Evolutionary conservation across 2,888 invertebrate species (phyloP).

Genomic region (Lithosia quadra): DNA sequence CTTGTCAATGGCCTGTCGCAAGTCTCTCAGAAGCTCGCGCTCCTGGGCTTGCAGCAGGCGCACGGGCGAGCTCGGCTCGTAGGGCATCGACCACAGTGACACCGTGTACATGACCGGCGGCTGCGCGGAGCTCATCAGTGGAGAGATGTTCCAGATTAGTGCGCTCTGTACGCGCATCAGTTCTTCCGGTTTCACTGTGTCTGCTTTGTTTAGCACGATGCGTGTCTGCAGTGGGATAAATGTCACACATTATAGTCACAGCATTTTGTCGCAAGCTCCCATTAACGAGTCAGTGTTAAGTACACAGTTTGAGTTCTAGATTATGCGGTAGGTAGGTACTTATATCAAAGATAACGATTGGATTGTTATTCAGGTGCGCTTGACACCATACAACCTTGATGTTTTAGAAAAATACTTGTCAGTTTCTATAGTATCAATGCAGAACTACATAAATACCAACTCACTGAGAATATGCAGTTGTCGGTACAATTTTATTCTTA

Average conservation of each 20-base stretch:
- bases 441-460: no score
- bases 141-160: slow-evolving; percentile 98
- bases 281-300: no score
- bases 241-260: neutral
- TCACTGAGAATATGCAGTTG: no score
- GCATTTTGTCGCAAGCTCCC: no score
- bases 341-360: no score
- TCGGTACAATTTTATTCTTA: slow-evolving; percentile 54
- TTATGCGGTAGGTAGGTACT: no score
- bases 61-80: slow-evolving; percentile 93
- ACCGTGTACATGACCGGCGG: slow-evolving; percentile 97
- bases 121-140: slow-evolving; percentile 97
- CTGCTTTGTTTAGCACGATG: slow-evolving; percentile 97
- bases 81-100: slow-evolving; percentile 95
- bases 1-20: slow-evolving; percentile 94
- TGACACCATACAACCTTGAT: no score
- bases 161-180: slow-evolving; percentile 97
- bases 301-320: no score
- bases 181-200: slow-evolving; percentile 96
- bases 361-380: no score
- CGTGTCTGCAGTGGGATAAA: slow-evolving; percentile 89
- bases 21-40: slow-evolving; percentile 94
- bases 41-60: slow-evolving; percentile 95
- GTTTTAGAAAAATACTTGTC: no score
- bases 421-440: no score